These are phyloP conservation scores for Trichomycterus rosablanca DNA, from an alignment of 2,113 vertebrate species.

Conservation along the genomic window DNA sequence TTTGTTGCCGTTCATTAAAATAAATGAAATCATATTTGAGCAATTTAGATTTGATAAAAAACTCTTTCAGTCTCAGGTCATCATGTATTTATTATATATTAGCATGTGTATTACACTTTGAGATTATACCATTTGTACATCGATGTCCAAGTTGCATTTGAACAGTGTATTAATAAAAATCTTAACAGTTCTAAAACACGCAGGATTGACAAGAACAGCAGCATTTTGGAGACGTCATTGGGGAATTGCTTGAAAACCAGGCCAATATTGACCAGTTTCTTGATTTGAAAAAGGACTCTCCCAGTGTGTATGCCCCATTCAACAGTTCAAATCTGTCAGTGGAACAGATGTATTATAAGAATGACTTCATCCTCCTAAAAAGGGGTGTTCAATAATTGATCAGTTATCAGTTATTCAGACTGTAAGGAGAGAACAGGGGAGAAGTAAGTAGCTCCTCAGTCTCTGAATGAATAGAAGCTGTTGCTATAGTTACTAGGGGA, in stretches of 20 bases:
- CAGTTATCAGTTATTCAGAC: conserved; percentile 37
- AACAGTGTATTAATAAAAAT: not conserved
- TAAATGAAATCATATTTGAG: too few relatives aligned
- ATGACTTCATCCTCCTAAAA: conserved; percentile 41
- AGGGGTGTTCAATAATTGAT: conserved; percentile 63
- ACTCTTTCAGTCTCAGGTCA: too few relatives aligned
- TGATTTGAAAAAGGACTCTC: conserved; percentile 5
- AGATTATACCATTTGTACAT: too few relatives aligned
- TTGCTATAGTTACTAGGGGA: conserved; percentile 68
- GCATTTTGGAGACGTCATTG: conserved; percentile 14
- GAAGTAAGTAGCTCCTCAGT: conserved; percentile 48
- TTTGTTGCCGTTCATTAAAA: too few relatives aligned
- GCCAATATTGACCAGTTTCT: conserved; percentile 24
- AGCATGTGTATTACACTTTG: too few relatives aligned
- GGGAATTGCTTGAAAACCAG: conserved; percentile 23
- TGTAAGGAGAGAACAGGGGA: conserved; percentile 43
- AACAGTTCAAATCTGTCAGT: conserved; percentile 12
- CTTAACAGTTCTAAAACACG: not conserved
- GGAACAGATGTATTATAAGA: conserved; percentile 25
- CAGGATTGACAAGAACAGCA: conserved; percentile 1
- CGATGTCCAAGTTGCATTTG: too few relatives aligned
- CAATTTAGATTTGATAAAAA: too few relatives aligned
- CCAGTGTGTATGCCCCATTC: not conserved
- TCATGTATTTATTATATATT: not conserved
- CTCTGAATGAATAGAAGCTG: conserved; percentile 61